These are phyloP conservation scores for Syrrhaptes paradoxus DNA, from an alignment of 2,113 vertebrate species.

Conservation along the genomic window DNA sequence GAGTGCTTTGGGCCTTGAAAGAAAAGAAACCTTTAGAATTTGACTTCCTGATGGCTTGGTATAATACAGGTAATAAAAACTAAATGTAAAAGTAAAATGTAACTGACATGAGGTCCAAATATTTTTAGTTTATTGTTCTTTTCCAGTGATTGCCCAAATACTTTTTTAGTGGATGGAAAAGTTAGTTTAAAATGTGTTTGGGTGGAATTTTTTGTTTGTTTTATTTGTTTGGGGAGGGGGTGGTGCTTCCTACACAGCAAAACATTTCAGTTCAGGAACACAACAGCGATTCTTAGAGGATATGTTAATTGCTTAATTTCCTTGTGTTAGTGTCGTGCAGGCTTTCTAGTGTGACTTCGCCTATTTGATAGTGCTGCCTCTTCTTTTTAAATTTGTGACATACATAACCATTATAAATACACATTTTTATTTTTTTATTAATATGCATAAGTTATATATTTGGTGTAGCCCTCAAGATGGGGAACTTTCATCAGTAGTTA, in stretches of 20 bases:
- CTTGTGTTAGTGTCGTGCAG: neutral
- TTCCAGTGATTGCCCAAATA: neutral
- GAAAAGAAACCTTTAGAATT: conserved; percentile 83
- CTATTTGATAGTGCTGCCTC: neutral
- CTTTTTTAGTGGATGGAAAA: neutral
- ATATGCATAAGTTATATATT: neutral
- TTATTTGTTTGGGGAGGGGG: neutral
- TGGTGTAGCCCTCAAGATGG: neutral
- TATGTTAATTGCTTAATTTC: neutral
- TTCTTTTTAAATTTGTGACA: neutral
- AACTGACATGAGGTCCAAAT: neutral
- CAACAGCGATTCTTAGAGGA: neutral
- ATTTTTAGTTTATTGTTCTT: neutral
- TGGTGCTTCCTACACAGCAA: neutral
- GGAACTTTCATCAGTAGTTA: neutral
- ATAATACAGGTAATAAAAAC: conserved; percentile 74
- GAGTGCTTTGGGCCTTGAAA: conserved; percentile 83
- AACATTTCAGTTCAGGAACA: neutral
- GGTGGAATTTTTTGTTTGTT: neutral
- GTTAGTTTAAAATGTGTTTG: neutral
- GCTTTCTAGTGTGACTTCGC: neutral
- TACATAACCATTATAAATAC: neutral
- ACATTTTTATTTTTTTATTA: neutral
- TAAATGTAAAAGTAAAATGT: neutral
- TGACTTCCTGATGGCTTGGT: conserved; percentile 85